phyloP scores from a whole-genome alignment of 2,113 vertebrate genomes.

The Tragelaphus strepsiceros region DNA sequence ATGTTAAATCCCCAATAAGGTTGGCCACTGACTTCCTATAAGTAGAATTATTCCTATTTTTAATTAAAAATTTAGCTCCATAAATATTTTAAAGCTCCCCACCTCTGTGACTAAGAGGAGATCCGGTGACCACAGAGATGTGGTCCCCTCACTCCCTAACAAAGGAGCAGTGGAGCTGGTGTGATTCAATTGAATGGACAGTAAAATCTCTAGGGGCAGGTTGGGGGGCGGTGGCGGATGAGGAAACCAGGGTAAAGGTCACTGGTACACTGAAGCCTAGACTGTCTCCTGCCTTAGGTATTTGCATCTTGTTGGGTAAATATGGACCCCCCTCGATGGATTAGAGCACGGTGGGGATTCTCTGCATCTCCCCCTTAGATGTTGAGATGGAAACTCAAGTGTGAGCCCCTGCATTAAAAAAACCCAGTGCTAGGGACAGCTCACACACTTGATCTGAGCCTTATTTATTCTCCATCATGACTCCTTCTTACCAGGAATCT shows the following conservation, averaged over 20 bases:
- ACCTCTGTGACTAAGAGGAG: conserved; percentile 14
- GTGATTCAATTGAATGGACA: not conserved
- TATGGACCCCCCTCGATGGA: not conserved
- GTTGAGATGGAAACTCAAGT: not conserved
- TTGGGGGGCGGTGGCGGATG: fast-evolving
- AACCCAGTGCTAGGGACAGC: not conserved
- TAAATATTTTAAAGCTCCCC: conserved; percentile 42
- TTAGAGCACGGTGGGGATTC: fast-evolving
- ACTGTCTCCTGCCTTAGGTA: not conserved
- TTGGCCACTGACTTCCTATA: conserved; percentile 18
- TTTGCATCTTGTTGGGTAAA: not conserved
- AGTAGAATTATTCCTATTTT: conserved; percentile 46
- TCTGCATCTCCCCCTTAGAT: not conserved
- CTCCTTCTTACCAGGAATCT: conserved; percentile 37
- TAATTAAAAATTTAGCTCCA: conserved; percentile 71
- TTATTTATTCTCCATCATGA: not conserved
- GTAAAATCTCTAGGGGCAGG: not conserved
- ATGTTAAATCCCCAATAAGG: conserved; percentile 31
- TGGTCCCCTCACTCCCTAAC: not conserved
- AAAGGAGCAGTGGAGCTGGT: not conserved
- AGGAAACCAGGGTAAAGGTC: not conserved
- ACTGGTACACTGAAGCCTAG: not conserved
- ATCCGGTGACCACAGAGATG: not conserved
- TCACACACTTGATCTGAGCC: not conserved
- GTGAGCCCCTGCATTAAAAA: not conserved